Conservation (phyloP, 1,140 invertebrate genomes). For the Xylocopa sonorina region DNA sequence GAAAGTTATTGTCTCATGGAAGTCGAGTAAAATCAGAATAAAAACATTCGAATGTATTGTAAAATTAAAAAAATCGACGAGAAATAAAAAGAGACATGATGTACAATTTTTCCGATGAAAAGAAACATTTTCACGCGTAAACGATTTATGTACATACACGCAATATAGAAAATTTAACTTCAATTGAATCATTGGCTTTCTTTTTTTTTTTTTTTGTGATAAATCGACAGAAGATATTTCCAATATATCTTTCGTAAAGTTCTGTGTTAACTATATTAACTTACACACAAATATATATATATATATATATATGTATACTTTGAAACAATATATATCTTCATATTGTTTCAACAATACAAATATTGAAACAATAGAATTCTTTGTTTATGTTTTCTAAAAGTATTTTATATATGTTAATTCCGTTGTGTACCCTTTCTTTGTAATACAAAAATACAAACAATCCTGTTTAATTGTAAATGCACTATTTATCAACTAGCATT, state of each 20-base stretch:
- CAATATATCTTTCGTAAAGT: slow-evolving; percentile 38
- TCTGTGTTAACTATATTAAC: slow-evolving; percentile 25
- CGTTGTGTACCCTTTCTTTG: slow-evolving; percentile 31
- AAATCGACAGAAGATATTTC: slow-evolving; percentile 30
- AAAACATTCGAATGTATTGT: background rate
- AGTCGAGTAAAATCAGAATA: slow-evolving; percentile 18
- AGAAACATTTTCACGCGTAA: slow-evolving; percentile 1
- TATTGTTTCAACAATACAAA: slow-evolving; percentile 58
- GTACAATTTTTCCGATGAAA: background rate
- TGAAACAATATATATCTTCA: slow-evolving; percentile 53
- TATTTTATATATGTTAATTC: slow-evolving; percentile 48
- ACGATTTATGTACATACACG: slow-evolving; percentile 20
- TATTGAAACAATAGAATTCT: slow-evolving; percentile 52
- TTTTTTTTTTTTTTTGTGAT: slow-evolving; percentile 27
- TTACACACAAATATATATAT: slow-evolving; percentile 49
- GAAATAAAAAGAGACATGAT: slow-evolving; percentile 6
- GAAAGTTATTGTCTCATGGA: slow-evolving; percentile 60
- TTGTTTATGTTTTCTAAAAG: slow-evolving; percentile 31
- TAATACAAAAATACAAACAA: slow-evolving; percentile 76
- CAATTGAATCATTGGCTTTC: slow-evolving; percentile 34
- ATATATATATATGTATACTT: slow-evolving; percentile 41
- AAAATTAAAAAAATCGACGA: background rate
- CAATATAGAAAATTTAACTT: slow-evolving; percentile 31
- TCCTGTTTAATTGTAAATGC: slow-evolving; percentile 48
- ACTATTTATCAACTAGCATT: slow-evolving; percentile 72